phyloP scores from a whole-genome alignment of 2,113 vertebrate genomes.

The Triplophysa dalaica region DNA sequence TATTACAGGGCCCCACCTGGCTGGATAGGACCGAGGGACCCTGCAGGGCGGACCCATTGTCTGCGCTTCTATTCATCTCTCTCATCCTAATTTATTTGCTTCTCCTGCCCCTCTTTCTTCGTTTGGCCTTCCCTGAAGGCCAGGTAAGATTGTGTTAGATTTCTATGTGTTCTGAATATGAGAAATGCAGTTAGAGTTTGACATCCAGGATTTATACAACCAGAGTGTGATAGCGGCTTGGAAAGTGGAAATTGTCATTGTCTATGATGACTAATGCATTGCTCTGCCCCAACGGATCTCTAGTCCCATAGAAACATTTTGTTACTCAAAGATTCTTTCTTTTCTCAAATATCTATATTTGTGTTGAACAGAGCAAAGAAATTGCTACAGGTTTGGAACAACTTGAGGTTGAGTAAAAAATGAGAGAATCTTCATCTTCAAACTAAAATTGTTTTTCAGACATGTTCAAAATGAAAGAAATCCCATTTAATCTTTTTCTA shows the following conservation, averaged over 20 bases:
- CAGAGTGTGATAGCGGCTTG: background rate
- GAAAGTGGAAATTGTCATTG: background rate
- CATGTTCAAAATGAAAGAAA: too few species aligned
- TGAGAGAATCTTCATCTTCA: too few species aligned
- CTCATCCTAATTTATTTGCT: conserved; percentile 8
- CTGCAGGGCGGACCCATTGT: background rate
- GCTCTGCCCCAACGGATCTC: background rate
- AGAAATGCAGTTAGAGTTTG: conserved; percentile 7
- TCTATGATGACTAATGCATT: background rate
- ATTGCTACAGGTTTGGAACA: too few species aligned
- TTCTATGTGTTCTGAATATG: background rate
- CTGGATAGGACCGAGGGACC: conserved; percentile 16
- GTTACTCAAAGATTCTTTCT: too few species aligned
- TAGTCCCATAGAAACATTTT: background rate
- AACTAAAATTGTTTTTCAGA: too few species aligned
- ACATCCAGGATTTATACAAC: conserved; percentile 3
- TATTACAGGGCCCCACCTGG: conserved; percentile 20
- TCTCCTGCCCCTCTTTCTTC: background rate
- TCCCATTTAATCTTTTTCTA: too few species aligned
- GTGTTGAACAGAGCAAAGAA: too few species aligned
- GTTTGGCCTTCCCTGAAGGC: conserved; percentile 3
- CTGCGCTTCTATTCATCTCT: conserved; percentile 40
- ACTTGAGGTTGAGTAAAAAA: too few species aligned
- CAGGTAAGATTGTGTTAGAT: background rate
- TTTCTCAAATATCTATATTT: too few species aligned